Evolutionary conservation across 2,797 vertebrate species (phyloP).

Genomic region (Neoniphon sammara): DNA sequence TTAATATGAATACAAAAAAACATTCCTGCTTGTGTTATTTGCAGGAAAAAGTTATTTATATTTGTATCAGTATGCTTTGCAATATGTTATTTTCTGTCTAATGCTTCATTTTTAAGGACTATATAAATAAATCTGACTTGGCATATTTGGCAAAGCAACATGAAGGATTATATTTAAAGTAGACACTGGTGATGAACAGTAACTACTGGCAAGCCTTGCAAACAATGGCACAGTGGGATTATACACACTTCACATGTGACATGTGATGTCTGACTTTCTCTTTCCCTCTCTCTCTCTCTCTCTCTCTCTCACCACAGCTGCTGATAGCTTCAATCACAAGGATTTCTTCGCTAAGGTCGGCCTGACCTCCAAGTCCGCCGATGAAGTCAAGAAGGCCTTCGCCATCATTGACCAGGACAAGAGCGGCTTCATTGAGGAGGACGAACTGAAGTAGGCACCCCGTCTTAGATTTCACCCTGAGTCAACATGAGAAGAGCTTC

Average conservation of each 20-base stretch:
- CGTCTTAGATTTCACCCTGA: conserved; percentile 38
- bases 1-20: background rate
- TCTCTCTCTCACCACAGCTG: conserved; percentile 75
- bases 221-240: background rate
- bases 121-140: no score
- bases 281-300: conserved; percentile 18
- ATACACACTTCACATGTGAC: background rate
- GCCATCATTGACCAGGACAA: conserved; percentile 88
- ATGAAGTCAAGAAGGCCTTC: conserved; percentile 85
- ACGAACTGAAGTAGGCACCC: conserved; percentile 84
- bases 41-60: no score
- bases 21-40: background rate
- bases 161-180: background rate
- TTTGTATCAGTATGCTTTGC: no score
- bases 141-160: background rate
- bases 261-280: background rate
- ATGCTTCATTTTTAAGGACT: no score
- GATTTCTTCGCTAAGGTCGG: conserved; percentile 85
- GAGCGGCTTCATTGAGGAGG: conserved; percentile 89
- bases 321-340: conserved; percentile 87
- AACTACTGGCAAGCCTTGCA: background rate
- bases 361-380: conserved; percentile 80
- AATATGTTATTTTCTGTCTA: no score
- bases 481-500: background rate
- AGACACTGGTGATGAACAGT: background rate